Evolutionary conservation across 2,113 vertebrate genomes (phyloP).

Genomic region (Ochotona princeps): DNA sequence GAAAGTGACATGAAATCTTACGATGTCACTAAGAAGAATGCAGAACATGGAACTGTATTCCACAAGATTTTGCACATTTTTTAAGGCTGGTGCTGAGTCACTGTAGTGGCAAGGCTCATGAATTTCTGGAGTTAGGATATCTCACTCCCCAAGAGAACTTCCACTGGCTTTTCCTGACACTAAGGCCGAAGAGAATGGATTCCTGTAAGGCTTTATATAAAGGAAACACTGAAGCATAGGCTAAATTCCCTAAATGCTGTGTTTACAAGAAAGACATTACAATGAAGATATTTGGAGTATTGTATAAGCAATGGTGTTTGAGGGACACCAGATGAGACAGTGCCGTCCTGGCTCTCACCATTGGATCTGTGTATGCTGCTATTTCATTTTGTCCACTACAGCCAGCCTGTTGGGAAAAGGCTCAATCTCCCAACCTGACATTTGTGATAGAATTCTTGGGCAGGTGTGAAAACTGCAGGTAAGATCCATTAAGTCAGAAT

Average conservation of each 20-base stretch:
- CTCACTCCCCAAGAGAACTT: background rate
- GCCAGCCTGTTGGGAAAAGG: background rate
- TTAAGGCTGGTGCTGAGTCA: background rate
- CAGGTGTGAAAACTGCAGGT: background rate
- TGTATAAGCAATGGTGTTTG: background rate
- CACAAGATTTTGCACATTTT: fast-evolving
- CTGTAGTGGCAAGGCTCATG: background rate
- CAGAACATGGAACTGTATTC: background rate
- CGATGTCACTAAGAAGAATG: background rate
- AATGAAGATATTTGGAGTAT: background rate
- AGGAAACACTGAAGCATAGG: background rate
- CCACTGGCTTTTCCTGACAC: background rate
- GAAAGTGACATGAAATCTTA: background rate
- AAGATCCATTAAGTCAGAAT: background rate
- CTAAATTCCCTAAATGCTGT: background rate
- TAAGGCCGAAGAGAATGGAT: background rate
- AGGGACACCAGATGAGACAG: background rate
- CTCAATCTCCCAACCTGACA: background rate
- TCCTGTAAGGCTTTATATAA: background rate
- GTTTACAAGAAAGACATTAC: background rate
- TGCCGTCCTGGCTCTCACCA: fast-evolving
- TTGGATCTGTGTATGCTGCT: fast-evolving
- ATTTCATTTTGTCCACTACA: background rate
- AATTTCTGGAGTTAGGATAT: background rate
- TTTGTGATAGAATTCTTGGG: background rate